Base-by-base conservation (phyloP, 2,797 vertebrate species). In the Enteromius viviparus region DNA sequence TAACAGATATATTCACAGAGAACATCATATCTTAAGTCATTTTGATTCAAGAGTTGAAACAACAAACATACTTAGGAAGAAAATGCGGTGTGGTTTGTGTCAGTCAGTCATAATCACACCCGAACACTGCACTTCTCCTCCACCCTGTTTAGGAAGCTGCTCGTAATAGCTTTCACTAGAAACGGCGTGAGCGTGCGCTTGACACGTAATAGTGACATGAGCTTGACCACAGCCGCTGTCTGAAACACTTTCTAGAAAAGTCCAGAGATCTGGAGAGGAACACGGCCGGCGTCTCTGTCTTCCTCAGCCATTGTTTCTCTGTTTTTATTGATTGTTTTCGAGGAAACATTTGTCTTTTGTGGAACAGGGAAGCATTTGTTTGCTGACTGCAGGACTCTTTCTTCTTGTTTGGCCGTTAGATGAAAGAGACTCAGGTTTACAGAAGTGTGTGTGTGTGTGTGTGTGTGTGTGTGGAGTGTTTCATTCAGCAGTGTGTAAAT, bases 111-210 rank as follows among this genome's bases (percentile, higher is more conserved):
- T 19, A 40, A 89, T 89, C 84, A 85, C 69, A 78, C 19, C 72
- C 70, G 75, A 82, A 81, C 82, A 72, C 64, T 49, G 68, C 23
- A 51, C 29, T 78, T 79, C 80, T 86, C 62, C 89, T 89, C 88
- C 93, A 87, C 91, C 92, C 90, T 88, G 81, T 60, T 69, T 75
- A 85, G 87, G 80, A 89, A 86, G 70, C 70, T 51, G 42, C 55
- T 47, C 64, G 42, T 71, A 77, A 62, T 75, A 64, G 49, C 71
- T 32, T 32, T 47, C 62, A 11, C 51, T 81, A 64, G 81, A 88
- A 72, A 62, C n/a, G 3, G n/a, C 68, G n/a, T 87, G 81, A 17
- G 40, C 37, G 26, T 45, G 78, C 87, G 87, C 87, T 89, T 87
- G 69, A 14, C 66, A 40, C 37, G 4, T 37, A 37, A 37, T 7